Percentiles rank a stretch among this genome's conserved stretches.
Conservation (phyloP, 1,140 invertebrate species). For the Pseudobourletiella spinata region DNA sequence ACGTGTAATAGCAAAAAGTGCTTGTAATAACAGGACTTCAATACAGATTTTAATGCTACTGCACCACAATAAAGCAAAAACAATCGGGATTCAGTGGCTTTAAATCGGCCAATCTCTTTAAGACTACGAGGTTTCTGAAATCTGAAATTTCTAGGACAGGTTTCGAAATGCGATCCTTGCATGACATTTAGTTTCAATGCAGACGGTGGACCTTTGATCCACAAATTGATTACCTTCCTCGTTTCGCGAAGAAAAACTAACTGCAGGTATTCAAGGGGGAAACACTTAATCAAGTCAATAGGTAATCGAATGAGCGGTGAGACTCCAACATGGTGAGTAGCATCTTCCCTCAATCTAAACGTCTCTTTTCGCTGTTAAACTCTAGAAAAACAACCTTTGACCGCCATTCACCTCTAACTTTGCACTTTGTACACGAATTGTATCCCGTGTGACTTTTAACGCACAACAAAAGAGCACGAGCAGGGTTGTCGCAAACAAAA, state of each 20-base stretch:
- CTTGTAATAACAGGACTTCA: constrained; percentile 38
- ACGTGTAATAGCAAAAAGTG: constrained; percentile 41
- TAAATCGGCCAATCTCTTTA: constrained; percentile 38
- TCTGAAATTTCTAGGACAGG: background rate
- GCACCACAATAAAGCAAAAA: constrained; percentile 45
- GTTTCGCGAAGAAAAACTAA: too few species aligned
- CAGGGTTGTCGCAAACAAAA: constrained; percentile 9
- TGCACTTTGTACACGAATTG: background rate
- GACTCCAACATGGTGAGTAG: constrained; percentile 20
- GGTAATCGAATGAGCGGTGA: background rate
- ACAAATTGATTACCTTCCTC: too few species aligned
- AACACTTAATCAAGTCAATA: constrained; percentile 6
- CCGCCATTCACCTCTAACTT: background rate
- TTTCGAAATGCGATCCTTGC: background rate
- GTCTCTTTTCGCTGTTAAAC: background rate
- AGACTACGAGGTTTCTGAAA: constrained; percentile 39
- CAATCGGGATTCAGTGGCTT: constrained; percentile 43
- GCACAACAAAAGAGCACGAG: background rate
- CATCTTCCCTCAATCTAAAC: too few species aligned
- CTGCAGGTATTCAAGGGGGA: constrained; percentile 21
- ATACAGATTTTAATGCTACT: constrained; percentile 38
- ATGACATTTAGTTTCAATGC: background rate
- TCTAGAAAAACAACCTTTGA: background rate
- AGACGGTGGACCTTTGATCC: constrained; percentile 1
- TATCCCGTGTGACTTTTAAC: constrained; percentile 1